These are phyloP conservation scores for Selenia dentaria DNA, from an alignment of 2,888 invertebrate species.

Conservation along the genomic window DNA sequence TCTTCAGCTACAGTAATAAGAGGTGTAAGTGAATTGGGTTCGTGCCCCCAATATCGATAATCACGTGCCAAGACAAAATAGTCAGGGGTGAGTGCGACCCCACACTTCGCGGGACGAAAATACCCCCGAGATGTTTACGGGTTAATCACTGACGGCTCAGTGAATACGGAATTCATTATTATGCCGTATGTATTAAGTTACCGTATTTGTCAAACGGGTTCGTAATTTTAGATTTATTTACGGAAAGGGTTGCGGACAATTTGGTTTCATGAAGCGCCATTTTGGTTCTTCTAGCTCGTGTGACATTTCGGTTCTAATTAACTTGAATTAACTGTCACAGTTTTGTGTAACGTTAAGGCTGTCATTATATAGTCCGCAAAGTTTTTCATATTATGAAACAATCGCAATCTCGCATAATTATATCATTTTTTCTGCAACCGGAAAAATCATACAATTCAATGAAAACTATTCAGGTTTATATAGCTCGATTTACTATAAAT, in stretches of 20 bases:
- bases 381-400: too few relatives aligned
- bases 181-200: slow-evolving; percentile 43
- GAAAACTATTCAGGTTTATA: neutral
- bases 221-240: slow-evolving; percentile 30
- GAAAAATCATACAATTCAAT: too few relatives aligned
- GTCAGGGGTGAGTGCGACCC: slow-evolving; percentile 59
- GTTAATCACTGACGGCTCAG: slow-evolving; percentile 62
- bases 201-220: slow-evolving; percentile 33
- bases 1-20: slow-evolving; percentile 60
- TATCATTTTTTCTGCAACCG: too few relatives aligned
- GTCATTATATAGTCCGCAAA: too few relatives aligned
- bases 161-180: slow-evolving; percentile 54
- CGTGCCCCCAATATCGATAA: slow-evolving; percentile 72
- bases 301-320: slow-evolving; percentile 13
- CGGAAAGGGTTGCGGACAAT: slow-evolving; percentile 27
- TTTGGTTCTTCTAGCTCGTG: slow-evolving; percentile 2
- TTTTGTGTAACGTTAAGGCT: too few relatives aligned
- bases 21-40: slow-evolving; percentile 70
- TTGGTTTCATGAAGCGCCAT: slow-evolving; percentile 25
- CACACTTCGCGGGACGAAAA: slow-evolving; percentile 57
- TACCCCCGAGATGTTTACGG: slow-evolving; percentile 68
- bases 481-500: too few relatives aligned
- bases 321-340: neutral
- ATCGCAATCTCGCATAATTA: too few relatives aligned
- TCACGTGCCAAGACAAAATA: slow-evolving; percentile 65